Evolutionary conservation across 2,113 vertebrate genomes (phyloP).

Genomic region (Entelurus aequoreus): DNA sequence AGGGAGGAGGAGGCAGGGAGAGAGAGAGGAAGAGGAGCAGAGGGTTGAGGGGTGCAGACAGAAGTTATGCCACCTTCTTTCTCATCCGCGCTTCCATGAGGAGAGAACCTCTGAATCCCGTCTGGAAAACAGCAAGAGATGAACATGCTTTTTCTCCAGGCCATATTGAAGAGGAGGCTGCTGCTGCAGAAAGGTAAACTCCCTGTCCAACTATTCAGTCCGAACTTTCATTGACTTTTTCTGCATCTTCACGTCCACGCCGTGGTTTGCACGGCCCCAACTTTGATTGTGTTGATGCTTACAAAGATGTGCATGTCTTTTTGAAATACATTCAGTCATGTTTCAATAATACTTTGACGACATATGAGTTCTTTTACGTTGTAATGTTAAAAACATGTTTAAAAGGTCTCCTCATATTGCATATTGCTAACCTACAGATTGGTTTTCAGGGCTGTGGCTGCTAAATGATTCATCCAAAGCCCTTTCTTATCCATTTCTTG

Average conservation of each 20-base stretch:
- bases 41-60: constrained; percentile 11
- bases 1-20: constrained; percentile 3
- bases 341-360: too few species aligned
- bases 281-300: too few species aligned
- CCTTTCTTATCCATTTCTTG: not conserved
- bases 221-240: not conserved
- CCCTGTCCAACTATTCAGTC: not conserved
- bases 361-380: too few species aligned
- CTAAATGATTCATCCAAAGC: too few species aligned
- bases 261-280: too few species aligned
- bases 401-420: too few species aligned
- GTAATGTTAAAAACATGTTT: too few species aligned
- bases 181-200: constrained; percentile 68
- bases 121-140: constrained; percentile 31
- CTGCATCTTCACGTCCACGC: too few species aligned
- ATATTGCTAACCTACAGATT: too few species aligned
- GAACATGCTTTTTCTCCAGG: constrained; percentile 74
- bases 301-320: too few species aligned
- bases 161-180: constrained; percentile 69
- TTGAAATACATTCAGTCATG: too few species aligned
- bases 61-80: constrained; percentile 41
- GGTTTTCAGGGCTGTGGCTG: too few species aligned
- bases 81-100: constrained; percentile 37
- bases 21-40: constrained; percentile 9
- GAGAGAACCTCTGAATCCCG: constrained; percentile 28